Evolutionary conservation across 2,888 invertebrate genomes (phyloP).

Genomic region (Nezara viridula): DNA sequence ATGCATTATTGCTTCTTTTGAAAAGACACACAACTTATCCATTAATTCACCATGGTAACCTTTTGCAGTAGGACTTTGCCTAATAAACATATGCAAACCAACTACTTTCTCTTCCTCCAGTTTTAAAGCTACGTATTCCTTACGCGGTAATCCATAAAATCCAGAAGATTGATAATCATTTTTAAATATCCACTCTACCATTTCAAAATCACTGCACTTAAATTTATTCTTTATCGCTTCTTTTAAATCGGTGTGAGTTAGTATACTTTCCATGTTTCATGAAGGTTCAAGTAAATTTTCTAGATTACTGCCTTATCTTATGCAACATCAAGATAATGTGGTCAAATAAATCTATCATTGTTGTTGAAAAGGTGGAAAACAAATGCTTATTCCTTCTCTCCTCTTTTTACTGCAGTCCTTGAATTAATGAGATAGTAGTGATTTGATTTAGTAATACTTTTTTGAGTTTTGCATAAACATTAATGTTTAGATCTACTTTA

Average conservation of each 20-base stretch:
- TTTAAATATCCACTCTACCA: constrained; percentile 55
- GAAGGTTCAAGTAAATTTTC: not conserved
- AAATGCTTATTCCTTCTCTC: constrained; percentile 30
- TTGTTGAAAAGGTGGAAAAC: constrained; percentile 4
- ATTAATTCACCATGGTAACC: constrained; percentile 60
- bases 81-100: constrained; percentile 51
- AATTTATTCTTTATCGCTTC: constrained; percentile 52
- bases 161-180: constrained; percentile 50
- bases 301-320: constrained; percentile 30
- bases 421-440: constrained; percentile 31
- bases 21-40: constrained; percentile 54
- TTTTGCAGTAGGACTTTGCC: not conserved
- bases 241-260: constrained; percentile 39
- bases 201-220: constrained; percentile 53
- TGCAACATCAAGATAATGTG: not conserved
- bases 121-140: constrained; percentile 50
- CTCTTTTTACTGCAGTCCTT: constrained; percentile 39
- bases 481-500: not conserved
- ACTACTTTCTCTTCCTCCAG: constrained; percentile 23
- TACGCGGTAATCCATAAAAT: constrained; percentile 51
- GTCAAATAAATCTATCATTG: constrained; percentile 39
- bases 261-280: constrained; percentile 49
- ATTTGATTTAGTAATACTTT: not conserved
- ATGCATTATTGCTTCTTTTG: constrained; percentile 62
- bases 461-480: not conserved